These are phyloP conservation scores for Ceryle rudis DNA, from an alignment of 2,797 vertebrate species.

Conservation along the genomic window DNA sequence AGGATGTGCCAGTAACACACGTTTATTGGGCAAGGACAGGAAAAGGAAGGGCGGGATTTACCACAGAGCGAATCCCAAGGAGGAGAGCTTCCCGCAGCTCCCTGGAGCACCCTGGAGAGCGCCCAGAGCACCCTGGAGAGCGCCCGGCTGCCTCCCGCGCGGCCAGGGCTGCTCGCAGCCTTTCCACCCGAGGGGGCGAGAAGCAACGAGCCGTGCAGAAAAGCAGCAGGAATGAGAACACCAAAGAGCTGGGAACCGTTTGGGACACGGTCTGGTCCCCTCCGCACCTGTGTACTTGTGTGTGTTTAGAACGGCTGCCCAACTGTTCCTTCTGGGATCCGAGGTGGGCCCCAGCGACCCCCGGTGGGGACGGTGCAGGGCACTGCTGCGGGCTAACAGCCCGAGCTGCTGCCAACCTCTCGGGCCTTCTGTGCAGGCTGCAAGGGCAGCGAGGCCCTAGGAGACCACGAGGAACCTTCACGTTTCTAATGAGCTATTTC, in stretches of 20 bases:
- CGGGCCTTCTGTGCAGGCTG: neutral
- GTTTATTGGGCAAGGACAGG: too few relatives aligned
- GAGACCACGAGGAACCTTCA: neutral
- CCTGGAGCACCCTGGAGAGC: neutral
- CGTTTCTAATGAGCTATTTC: neutral
- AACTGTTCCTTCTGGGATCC: fast-evolving
- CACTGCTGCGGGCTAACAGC: neutral
- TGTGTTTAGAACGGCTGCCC: too few relatives aligned
- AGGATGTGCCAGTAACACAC: fast-evolving
- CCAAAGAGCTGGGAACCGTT: fast-evolving
- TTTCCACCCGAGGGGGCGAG: fast-evolving
- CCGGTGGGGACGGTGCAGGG: fast-evolving
- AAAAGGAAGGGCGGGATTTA: fast-evolving
- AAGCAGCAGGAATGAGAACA: neutral
- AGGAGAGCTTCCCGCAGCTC: fast-evolving
- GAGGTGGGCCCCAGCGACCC: fast-evolving
- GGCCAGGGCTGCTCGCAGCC: neutral
- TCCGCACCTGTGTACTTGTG: fast-evolving
- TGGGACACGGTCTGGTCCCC: fast-evolving
- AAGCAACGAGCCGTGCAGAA: fast-evolving
- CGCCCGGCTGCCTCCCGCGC: neutral
- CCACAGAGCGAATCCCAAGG: neutral
- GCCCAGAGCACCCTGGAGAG: conserved; percentile 7
- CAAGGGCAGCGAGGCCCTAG: too few relatives aligned
- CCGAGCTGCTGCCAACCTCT: neutral